Conservation (phyloP, 1,140 invertebrate genomes). For the Colletes gigas region DNA sequence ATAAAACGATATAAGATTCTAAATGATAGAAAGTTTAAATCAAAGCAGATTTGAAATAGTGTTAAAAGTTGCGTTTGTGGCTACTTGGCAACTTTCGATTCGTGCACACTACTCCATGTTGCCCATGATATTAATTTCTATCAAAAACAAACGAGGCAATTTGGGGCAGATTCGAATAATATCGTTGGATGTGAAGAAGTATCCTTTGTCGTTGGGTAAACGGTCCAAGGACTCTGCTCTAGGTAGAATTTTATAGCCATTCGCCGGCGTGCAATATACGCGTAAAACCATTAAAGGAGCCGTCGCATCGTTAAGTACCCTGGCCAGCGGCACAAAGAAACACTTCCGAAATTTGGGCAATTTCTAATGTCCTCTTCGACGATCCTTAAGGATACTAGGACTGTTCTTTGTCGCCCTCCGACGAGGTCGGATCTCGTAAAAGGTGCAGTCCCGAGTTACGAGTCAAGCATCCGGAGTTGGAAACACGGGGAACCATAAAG, state of each 20-base stretch:
- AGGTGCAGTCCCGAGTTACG: background rate
- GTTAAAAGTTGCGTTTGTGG: too few relatives aligned
- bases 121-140: too few relatives aligned
- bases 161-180: too few relatives aligned
- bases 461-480: background rate
- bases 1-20: too few relatives aligned
- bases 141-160: too few relatives aligned
- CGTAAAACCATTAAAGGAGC: conserved; percentile 62
- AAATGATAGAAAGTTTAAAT: too few relatives aligned
- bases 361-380: conserved; percentile 51
- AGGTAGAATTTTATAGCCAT: conserved; percentile 35
- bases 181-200: too few relatives aligned
- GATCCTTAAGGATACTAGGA: conserved; percentile 11
- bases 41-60: too few relatives aligned
- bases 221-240: background rate
- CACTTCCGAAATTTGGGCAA: conserved; percentile 60
- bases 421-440: background rate
- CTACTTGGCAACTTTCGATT: too few relatives aligned
- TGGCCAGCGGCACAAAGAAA: conserved; percentile 52
- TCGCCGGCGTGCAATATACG: conserved; percentile 50
- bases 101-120: too few relatives aligned
- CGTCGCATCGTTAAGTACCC: conserved; percentile 55
- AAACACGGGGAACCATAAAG: conserved; percentile 9
- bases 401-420: background rate
- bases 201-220: background rate